A percentile compares a stretch with the other conserved stretches of the same genome.
phyloP scores from a whole-genome alignment of 1,140 invertebrate genomes.

The Zaprionus africanus region DNA sequence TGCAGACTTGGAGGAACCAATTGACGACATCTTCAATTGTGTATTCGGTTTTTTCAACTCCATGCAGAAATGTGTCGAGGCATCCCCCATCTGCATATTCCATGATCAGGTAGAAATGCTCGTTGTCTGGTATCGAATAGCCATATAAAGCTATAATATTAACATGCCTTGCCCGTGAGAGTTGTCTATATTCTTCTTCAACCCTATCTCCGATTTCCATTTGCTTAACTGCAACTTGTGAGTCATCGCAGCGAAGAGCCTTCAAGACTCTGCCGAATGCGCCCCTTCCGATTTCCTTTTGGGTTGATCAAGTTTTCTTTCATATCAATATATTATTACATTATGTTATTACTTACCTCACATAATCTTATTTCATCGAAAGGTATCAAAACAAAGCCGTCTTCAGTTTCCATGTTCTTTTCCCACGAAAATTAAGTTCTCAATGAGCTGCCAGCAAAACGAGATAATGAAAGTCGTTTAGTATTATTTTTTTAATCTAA shows the following conservation, averaged over 20 bases:
- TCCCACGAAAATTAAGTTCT: too few species aligned
- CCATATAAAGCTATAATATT: slow-evolving; percentile 97
- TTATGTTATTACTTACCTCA: not conserved
- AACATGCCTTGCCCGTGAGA: slow-evolving; percentile 94
- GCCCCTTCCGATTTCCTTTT: slow-evolving; percentile 93
- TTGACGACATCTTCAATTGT: slow-evolving; percentile 95
- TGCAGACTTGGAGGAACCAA: slow-evolving; percentile 96
- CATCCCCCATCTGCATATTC: slow-evolving; percentile 98
- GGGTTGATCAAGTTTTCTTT: not conserved
- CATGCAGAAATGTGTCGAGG: slow-evolving; percentile 92
- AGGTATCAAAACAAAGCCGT: not conserved
- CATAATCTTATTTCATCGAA: not conserved
- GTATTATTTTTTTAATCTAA: not conserved
- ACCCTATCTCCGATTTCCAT: slow-evolving; percentile 90
- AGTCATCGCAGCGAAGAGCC: slow-evolving; percentile 83
- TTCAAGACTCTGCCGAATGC: slow-evolving; percentile 96
- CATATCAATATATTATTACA: not conserved
- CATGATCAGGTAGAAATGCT: slow-evolving; percentile 95
- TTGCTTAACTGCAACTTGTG: slow-evolving; percentile 93
- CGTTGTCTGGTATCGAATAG: slow-evolving; percentile 89
- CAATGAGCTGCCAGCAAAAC: not conserved
- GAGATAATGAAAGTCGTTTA: not conserved
- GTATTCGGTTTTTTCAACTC: slow-evolving; percentile 86
- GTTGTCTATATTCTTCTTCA: slow-evolving; percentile 91
- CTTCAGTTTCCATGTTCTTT: not conserved